Percentiles rank a stretch among this genome's conserved stretches.
Evolutionary conservation across 2,113 vertebrate species (phyloP).

Genomic region (Desmodus rotundus): DNA sequence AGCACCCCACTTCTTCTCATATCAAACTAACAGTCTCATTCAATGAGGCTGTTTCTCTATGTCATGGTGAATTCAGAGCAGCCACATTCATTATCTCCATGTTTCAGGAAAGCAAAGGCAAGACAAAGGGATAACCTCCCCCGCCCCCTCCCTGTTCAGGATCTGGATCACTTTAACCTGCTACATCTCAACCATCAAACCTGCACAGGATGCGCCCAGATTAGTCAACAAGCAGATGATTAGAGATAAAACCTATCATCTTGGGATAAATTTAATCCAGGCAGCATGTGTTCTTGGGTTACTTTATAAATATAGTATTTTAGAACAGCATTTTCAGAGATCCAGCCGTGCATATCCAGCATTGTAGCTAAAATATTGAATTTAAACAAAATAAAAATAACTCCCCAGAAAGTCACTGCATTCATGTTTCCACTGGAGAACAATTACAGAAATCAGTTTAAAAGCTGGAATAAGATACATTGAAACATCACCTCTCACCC

Average conservation of each 20-base stretch:
- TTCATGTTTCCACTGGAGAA: slow-evolving; percentile 38
- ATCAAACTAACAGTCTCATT: neutral
- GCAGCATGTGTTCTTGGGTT: slow-evolving; percentile 49
- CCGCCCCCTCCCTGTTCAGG: too few relatives aligned
- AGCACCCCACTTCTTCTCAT: neutral
- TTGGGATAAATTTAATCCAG: slow-evolving; percentile 47
- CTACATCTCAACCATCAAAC: slow-evolving; percentile 8
- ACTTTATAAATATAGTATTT: slow-evolving; percentile 61
- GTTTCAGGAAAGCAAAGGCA: neutral
- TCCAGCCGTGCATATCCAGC: slow-evolving; percentile 34
- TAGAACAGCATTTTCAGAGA: slow-evolving; percentile 28
- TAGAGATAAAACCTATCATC: slow-evolving; percentile 50
- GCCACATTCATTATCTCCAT: neutral
- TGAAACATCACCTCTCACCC: slow-evolving; percentile 23
- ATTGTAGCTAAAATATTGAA: slow-evolving; percentile 63
- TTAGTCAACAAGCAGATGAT: slow-evolving; percentile 41
- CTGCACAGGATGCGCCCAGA: neutral
- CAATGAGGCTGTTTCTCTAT: neutral
- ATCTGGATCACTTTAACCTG: neutral
- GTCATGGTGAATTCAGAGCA: neutral
- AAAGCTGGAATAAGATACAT: slow-evolving; percentile 17
- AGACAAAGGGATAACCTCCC: neutral
- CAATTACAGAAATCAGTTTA: slow-evolving; percentile 53
- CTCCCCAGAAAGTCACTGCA: slow-evolving; percentile 38
- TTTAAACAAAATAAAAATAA: slow-evolving; percentile 60